Evolutionary conservation across 2,797 vertebrate species (phyloP).

Genomic region (Alca torda): DNA sequence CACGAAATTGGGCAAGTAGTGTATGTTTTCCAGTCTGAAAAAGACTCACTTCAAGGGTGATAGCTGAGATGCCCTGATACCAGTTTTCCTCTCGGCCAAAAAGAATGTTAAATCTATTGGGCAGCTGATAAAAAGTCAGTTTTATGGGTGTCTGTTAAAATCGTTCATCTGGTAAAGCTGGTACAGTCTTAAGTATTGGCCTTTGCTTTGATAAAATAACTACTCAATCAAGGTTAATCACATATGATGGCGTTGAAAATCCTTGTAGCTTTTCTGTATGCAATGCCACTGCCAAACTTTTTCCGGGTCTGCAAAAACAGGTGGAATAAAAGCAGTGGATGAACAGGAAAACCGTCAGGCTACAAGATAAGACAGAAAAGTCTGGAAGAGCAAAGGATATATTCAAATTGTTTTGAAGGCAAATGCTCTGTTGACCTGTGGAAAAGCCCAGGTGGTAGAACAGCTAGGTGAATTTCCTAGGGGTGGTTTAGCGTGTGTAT

Average conservation of each 20-base stretch:
- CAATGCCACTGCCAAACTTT: background rate
- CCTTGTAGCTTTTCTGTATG: background rate
- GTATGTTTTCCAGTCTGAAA: background rate
- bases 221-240: background rate
- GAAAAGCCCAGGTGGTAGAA: constrained; percentile 1
- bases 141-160: constrained; percentile 19
- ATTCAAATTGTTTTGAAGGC: background rate
- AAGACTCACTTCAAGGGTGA: background rate
- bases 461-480: constrained; percentile 15
- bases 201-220: background rate
- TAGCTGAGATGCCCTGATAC: background rate
- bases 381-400: background rate
- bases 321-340: background rate
- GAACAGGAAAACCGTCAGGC: background rate
- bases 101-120: background rate
- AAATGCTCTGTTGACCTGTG: background rate
- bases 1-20: background rate
- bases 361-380: background rate
- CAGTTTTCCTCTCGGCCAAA: background rate
- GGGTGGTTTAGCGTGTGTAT: background rate
- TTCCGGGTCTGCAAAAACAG: background rate
- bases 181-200: background rate
- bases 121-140: background rate
- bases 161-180: background rate
- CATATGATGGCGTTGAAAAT: constrained; percentile 15